Evolutionary conservation across 2,113 vertebrate species (phyloP), one percentile per base, ranked within the genome.

Genomic region (Trematomus loennbergii): DNA sequence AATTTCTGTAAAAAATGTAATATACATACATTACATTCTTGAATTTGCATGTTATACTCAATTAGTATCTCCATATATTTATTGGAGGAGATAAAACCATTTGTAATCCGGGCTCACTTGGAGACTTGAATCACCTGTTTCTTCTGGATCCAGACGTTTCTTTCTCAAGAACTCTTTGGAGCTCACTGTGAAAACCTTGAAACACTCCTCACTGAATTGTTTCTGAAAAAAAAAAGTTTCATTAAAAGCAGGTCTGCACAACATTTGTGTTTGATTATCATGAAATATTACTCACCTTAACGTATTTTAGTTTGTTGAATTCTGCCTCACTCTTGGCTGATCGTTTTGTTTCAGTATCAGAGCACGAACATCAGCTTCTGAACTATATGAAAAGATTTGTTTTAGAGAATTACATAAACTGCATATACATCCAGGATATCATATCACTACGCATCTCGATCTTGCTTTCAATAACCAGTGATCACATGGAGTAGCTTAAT

Each of bases 141-240:
- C 77, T n/a, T 83, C 50, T 63, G 12, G 25, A 0, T 52, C 1
- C 4, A 88, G 50, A 18, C 0, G 0, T 59, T 45, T 54, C 12
- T 3, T 0, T 13, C 52, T 18, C 0, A 43, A 22, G 57, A 85
- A 90, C 64, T 87, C 82, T 8, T 1, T 61, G 55, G 87, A 52
- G 2, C 87, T 88, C 82, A 90, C 89, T 57, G 87, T 90, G 74
- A 87, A 90, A n/a, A 87, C 86, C 20, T 67, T 9, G 2, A 87
- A 85, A 53, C 68, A 54, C 17, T 72, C 65, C 11, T 3, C 71
- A 52, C 49, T 78, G 64, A 90, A 85, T 40, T 87, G 79, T 85
- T 81, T 76, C 89, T 90, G 63, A 1, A 11, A 54, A 57, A 45
- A 13, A 36, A 0, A 2, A 1, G 9, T 8, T 53, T 29, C 20